A percentile compares a stretch with the other conserved stretches of the same genome.
Conservation (phyloP, 2,888 invertebrate species). For the Tetranychus truncatus region DNA sequence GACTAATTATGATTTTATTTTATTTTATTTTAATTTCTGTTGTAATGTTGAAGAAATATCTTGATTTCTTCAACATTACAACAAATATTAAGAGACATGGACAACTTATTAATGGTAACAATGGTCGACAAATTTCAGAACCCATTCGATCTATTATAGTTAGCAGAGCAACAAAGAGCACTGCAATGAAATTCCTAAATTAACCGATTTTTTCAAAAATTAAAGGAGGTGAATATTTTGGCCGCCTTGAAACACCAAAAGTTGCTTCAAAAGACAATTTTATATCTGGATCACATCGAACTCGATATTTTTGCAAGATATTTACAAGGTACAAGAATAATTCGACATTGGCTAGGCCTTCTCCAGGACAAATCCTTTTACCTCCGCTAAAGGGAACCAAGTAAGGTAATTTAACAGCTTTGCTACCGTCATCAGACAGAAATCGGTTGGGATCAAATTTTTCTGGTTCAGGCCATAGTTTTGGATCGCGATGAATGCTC, state of each 20-base stretch:
- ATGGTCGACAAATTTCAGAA: no score
- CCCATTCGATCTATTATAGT: no score
- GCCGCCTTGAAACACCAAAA: not conserved
- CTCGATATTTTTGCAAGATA: not conserved
- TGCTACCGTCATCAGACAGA: not conserved
- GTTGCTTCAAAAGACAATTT: not conserved
- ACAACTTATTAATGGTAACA: no score
- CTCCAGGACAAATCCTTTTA: not conserved
- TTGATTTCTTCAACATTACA: no score
- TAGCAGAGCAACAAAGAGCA: no score
- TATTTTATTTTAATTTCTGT: no score
- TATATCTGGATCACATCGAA: not conserved
- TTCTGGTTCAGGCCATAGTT: not conserved
- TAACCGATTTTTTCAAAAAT: not conserved
- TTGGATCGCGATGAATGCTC: not conserved
- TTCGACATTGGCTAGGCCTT: not conserved
- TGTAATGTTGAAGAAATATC: no score
- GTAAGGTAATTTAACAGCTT: not conserved
- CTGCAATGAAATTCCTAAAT: not conserved
- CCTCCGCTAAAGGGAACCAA: not conserved
- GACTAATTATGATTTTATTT: no score
- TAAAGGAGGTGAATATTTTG: not conserved
- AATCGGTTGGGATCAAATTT: conserved; percentile 2
- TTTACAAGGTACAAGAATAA: not conserved
- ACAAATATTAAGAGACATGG: no score